Evolutionary conservation across 2,113 vertebrate species (phyloP).

Genomic region (Astur gentilis): DNA sequence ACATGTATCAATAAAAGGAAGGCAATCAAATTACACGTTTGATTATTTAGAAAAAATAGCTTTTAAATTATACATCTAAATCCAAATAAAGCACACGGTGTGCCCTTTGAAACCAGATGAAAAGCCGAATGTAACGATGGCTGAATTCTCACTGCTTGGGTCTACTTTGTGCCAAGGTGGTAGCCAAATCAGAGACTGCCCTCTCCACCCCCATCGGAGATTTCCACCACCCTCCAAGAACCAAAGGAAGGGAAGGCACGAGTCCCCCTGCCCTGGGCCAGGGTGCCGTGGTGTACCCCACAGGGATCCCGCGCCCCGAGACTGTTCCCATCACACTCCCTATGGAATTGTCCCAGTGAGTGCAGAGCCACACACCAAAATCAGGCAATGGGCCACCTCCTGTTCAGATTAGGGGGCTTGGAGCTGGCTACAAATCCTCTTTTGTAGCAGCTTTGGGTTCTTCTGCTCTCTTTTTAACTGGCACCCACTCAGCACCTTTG

Average conservation of each 20-base stretch:
- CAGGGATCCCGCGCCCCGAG: accelerated
- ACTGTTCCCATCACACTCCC: background rate
- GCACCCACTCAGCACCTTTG: background rate
- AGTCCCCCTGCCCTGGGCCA: accelerated
- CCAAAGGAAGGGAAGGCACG: background rate
- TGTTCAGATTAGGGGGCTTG: background rate
- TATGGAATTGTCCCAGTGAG: background rate
- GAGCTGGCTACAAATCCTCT: background rate
- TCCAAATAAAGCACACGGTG: background rate
- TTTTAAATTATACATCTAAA: background rate
- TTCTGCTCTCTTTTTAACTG: background rate
- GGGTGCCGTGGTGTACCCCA: background rate
- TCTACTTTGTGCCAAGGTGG: background rate
- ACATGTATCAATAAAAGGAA: background rate
- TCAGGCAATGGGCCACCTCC: background rate
- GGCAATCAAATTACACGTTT: background rate
- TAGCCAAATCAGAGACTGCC: background rate
- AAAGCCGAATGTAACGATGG: background rate
- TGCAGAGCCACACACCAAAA: background rate
- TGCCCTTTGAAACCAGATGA: background rate
- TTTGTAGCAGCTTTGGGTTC: background rate
- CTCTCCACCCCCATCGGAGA: background rate
- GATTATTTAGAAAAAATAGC: background rate
- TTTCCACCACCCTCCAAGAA: background rate
- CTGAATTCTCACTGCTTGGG: background rate